A percentile compares a stretch with the other conserved stretches of the same genome.
Conservation (phyloP, 2,888 invertebrate genomes). For the Drosophila pegasa region DNA sequence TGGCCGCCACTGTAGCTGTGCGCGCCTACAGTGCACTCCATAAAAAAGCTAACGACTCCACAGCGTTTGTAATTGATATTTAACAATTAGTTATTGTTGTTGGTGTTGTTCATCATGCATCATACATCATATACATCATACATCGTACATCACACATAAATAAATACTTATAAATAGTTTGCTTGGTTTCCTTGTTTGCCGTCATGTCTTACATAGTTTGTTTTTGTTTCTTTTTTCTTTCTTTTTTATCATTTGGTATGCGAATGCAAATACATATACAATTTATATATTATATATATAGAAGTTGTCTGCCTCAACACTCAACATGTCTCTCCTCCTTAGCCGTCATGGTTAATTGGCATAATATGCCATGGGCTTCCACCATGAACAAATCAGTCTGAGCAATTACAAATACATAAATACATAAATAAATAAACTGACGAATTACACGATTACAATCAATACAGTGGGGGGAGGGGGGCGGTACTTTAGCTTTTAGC, state of each 20-base stretch:
- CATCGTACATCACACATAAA: constrained; percentile 15
- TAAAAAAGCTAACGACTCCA: constrained; percentile 11
- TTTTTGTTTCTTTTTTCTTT: too few species aligned
- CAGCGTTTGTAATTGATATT: constrained; percentile 41
- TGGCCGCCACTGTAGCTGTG: constrained; percentile 9
- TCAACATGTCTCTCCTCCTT: constrained; percentile 46
- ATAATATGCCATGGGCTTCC: constrained; percentile 21
- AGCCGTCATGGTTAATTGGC: constrained; percentile 34
- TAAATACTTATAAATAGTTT: constrained; percentile 66
- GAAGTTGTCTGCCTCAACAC: too few species aligned
- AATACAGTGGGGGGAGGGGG: neutral
- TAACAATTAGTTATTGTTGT: constrained; percentile 45
- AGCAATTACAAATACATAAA: constrained; percentile 77
- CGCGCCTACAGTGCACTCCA: neutral
- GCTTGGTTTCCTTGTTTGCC: constrained; percentile 31
- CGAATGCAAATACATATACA: constrained; percentile 39
- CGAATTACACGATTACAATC: constrained; percentile 29
- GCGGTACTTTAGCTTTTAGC: constrained; percentile 44
- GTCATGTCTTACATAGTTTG: constrained; percentile 22
- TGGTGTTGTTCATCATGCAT: constrained; percentile 32
- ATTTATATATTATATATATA: constrained; percentile 18
- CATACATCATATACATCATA: constrained; percentile 22
- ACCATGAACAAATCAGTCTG: constrained; percentile 73
- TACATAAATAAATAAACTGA: constrained; percentile 39
- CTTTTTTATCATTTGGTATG: constrained; percentile 44